Conservation (phyloP, 37 sponge, comb jelly and placozoan genomes). For the Halichondria panicea region DNA sequence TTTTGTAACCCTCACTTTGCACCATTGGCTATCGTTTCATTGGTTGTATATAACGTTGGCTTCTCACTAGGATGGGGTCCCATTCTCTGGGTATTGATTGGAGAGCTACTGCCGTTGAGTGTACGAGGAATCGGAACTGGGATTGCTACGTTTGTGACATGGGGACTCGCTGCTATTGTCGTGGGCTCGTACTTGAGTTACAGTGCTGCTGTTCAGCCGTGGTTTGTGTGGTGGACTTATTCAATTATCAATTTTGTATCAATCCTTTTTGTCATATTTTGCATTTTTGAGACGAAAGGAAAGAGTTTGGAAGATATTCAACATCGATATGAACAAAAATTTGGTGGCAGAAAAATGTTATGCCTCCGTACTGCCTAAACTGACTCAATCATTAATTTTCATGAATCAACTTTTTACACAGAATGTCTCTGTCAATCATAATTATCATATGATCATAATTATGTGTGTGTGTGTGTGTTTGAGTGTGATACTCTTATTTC, state of each 20-base stretch:
- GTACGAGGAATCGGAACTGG: conserved; percentile 53
- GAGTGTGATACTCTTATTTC: no score
- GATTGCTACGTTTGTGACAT: conserved; percentile 51
- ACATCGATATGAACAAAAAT: conserved; percentile 10
- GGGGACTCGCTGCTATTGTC: conserved; percentile 57
- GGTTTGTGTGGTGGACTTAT: conserved; percentile 62
- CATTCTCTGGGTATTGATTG: conserved; percentile 67
- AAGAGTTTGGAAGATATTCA: conserved; percentile 49
- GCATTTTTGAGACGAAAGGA: conserved; percentile 61
- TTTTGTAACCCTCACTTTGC: conserved; percentile 12
- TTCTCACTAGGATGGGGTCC: conserved; percentile 75
- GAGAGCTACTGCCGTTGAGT: conserved; percentile 62
- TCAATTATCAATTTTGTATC: conserved; percentile 19
- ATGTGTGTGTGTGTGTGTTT: no score
- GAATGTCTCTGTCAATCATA: no score
- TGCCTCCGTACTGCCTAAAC: no score
- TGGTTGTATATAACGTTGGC: conserved; percentile 40
- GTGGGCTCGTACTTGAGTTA: conserved; percentile 33
- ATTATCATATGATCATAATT: no score
- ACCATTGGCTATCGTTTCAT: conserved; percentile 42
- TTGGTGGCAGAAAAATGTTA: not conserved
- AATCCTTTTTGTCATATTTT: conserved; percentile 32
- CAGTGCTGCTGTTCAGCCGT: conserved; percentile 1
- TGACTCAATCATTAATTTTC: no score
- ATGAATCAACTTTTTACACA: no score